Conservation (phyloP, 2,113 vertebrate species). For the Trogon surrucura region DNA sequence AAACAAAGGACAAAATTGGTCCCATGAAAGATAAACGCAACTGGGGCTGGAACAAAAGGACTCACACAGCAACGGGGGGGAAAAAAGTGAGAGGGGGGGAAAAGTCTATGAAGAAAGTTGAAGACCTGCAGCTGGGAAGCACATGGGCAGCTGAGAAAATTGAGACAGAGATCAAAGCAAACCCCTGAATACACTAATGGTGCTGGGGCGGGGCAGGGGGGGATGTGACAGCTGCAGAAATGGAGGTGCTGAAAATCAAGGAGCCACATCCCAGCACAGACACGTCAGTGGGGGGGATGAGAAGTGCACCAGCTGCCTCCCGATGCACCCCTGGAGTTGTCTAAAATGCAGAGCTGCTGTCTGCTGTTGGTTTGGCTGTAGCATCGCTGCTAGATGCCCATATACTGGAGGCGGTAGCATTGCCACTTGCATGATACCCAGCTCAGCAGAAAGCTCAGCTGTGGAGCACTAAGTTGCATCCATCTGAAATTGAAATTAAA, state of each 20-base stretch:
- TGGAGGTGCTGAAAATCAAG: background rate
- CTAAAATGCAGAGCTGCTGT: background rate
- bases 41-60: background rate
- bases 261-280: background rate
- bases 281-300: background rate
- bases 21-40: background rate
- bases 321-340: background rate
- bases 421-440: fast-evolving
- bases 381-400: fast-evolving
- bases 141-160: background rate
- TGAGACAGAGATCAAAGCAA: background rate
- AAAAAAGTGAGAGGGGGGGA: background rate
- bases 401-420: background rate
- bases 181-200: background rate
- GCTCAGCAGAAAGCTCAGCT: background rate
- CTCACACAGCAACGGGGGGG: background rate
- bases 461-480: background rate
- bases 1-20: background rate
- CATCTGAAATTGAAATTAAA: background rate
- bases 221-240: background rate
- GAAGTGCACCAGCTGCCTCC: background rate
- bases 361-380: fast-evolving
- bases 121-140: conserved; percentile 13
- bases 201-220: background rate
- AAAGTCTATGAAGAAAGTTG: background rate